Conservation (phyloP, 2,888 invertebrate genomes). For the Drosophila colorata region DNA sequence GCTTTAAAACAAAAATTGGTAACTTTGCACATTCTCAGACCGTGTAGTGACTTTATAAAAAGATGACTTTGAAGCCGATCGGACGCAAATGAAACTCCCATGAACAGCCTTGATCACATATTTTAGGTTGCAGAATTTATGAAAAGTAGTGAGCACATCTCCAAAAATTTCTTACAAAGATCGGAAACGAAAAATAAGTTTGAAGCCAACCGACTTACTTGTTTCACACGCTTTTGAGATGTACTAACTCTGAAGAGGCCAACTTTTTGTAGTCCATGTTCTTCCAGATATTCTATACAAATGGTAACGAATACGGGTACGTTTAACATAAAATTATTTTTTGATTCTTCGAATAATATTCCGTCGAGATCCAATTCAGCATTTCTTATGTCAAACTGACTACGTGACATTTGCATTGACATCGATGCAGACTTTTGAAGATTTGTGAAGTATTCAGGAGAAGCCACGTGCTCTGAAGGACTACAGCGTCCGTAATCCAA, state of each 20-base stretch:
- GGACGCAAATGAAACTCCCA: too few relatives aligned
- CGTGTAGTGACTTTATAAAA: too few relatives aligned
- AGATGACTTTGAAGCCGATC: too few relatives aligned
- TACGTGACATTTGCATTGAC: constrained; percentile 85
- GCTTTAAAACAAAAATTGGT: too few relatives aligned
- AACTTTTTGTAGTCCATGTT: constrained; percentile 92
- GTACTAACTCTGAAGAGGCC: constrained; percentile 97
- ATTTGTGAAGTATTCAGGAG: constrained; percentile 44
- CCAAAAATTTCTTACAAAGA: too few relatives aligned
- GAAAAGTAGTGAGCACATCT: too few relatives aligned
- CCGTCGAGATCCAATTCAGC: constrained; percentile 41
- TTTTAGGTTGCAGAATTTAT: too few relatives aligned
- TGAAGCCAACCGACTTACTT: constrained; percentile 87
- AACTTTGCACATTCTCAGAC: too few relatives aligned
- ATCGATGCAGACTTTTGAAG: constrained; percentile 82
- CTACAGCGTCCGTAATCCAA: constrained; percentile 31
- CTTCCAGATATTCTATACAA: constrained; percentile 93
- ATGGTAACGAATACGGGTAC: constrained; percentile 92
- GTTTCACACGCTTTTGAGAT: constrained; percentile 95
- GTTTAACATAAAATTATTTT: constrained; percentile 64
- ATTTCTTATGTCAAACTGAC: constrained; percentile 86
- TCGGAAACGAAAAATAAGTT: too few relatives aligned
- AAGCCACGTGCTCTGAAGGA: constrained; percentile 8
- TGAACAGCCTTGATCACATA: too few relatives aligned
- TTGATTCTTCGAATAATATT: constrained; percentile 76